Conservation (phyloP, 2,888 invertebrate genomes). For the Hyalella azteca region DNA sequence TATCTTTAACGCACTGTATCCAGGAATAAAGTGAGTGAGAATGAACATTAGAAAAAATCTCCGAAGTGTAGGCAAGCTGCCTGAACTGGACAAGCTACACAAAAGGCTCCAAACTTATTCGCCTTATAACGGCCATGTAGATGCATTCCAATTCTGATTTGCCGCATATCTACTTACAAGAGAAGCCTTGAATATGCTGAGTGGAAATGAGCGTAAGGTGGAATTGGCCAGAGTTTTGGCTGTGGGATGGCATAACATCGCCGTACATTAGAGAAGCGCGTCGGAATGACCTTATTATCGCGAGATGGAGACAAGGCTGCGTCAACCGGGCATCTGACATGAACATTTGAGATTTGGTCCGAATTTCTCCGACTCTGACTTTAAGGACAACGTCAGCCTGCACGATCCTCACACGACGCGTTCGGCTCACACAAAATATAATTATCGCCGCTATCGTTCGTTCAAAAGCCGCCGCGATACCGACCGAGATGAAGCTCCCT, state of each 20-base stretch:
- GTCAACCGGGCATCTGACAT: slow-evolving; percentile 24
- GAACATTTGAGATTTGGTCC: slow-evolving; percentile 12
- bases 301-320: slow-evolving; percentile 9
- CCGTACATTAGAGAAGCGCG: slow-evolving; percentile 26
- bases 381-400: neutral
- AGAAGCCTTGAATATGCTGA: neutral
- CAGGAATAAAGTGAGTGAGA: no score
- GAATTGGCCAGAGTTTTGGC: neutral
- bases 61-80: no score
- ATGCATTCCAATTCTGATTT: neutral
- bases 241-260: neutral
- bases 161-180: neutral
- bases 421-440: neutral
- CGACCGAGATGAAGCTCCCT: slow-evolving; percentile 14
- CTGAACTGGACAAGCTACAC: no score
- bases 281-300: slow-evolving; percentile 29
- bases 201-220: slow-evolving; percentile 5
- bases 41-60: no score
- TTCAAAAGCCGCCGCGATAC: slow-evolving; percentile 29
- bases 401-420: neutral
- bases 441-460: slow-evolving; percentile 23
- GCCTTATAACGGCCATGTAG: neutral
- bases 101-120: no score
- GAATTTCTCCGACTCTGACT: neutral
- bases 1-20: no score